These are phyloP conservation scores for Gnathonemus echidnorhynchus DNA, from an alignment of 2,113 vertebrate species.

Conservation along the genomic window DNA sequence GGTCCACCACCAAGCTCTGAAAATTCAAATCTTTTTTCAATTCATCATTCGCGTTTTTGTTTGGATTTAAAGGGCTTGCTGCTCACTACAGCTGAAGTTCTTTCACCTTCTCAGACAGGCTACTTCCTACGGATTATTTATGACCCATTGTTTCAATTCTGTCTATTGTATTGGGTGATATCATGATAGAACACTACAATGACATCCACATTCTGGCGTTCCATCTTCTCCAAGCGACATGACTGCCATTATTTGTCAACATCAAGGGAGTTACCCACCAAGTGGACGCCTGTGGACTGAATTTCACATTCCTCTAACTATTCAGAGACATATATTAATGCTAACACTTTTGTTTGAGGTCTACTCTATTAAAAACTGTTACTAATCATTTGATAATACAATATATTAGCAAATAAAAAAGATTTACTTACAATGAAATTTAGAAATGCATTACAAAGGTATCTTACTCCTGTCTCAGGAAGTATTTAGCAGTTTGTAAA, in stretches of 20 bases:
- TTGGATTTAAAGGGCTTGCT: background rate
- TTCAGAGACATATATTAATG: background rate
- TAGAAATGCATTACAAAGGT: background rate
- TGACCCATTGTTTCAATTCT: background rate
- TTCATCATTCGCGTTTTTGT: background rate
- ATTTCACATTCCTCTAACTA: constrained; percentile 1
- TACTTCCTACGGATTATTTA: background rate
- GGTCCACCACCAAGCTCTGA: constrained; percentile 30
- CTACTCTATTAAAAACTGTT: background rate
- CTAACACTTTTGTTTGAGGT: background rate
- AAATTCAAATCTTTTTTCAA: constrained; percentile 29
- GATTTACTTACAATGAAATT: background rate
- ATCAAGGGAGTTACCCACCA: background rate
- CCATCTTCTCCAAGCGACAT: background rate
- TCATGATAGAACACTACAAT: background rate
- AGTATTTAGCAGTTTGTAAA: background rate
- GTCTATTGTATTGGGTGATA: background rate
- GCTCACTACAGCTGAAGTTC: background rate
- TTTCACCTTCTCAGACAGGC: background rate
- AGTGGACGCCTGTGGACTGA: background rate
- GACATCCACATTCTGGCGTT: background rate
- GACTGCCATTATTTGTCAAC: background rate
- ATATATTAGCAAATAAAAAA: background rate
- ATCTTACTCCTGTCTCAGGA: background rate
- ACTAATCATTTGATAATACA: background rate